These are phyloP conservation scores for Timema cristinae DNA, from an alignment of 2,888 invertebrate genomes.

Conservation along the genomic window DNA sequence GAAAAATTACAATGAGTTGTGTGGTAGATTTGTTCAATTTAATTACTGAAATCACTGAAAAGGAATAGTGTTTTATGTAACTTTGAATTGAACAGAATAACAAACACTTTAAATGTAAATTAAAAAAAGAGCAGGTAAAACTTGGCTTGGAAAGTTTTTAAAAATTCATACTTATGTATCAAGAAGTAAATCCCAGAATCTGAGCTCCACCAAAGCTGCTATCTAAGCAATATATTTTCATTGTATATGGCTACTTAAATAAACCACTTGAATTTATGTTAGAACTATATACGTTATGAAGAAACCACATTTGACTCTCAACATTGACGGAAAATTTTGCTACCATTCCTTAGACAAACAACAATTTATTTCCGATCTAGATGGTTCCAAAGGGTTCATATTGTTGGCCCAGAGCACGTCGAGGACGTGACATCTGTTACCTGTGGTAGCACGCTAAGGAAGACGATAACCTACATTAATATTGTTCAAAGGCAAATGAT, in stretches of 20 bases:
- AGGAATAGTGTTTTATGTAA: not conserved
- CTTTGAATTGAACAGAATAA: not conserved
- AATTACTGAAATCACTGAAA: not conserved
- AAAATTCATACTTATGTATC: not conserved
- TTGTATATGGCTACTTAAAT: not conserved
- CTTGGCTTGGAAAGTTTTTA: not conserved
- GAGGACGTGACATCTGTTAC: too few species aligned
- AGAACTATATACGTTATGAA: not conserved
- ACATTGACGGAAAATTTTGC: not conserved
- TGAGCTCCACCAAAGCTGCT: not conserved
- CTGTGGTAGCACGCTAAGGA: too few species aligned
- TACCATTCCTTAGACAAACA: too few species aligned
- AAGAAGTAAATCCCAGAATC: not conserved
- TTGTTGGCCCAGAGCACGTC: too few species aligned
- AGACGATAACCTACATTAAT: too few species aligned
- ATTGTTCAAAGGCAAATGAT: too few species aligned
- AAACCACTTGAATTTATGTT: not conserved
- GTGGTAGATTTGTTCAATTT: not conserved
- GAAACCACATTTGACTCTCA: not conserved
- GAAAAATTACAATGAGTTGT: not conserved
- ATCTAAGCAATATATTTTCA: not conserved
- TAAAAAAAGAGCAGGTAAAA: slow-evolving; percentile 1
- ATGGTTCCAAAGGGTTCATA: too few species aligned
- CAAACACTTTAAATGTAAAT: not conserved
- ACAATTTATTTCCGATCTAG: too few species aligned